A percentile compares a stretch with the other conserved stretches of the same genome.
phyloP scores from a whole-genome alignment of 35 echinoderm and acorn worm species.

The Apostichopus japonicus region DNA sequence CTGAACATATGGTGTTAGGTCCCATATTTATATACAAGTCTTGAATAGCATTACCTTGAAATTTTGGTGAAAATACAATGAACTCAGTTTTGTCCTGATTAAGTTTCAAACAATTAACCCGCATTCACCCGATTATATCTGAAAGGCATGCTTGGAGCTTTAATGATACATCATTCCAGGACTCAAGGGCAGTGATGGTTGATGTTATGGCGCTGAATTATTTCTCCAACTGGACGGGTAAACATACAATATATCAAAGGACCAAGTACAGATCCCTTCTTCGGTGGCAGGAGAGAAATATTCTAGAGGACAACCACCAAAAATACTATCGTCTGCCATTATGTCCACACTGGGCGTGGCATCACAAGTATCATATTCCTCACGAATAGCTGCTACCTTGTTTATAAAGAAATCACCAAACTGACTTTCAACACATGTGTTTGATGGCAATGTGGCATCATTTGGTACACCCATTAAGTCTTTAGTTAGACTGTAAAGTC shows the following conservation, averaged over 20 bases:
- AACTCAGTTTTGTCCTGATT: too few relatives aligned
- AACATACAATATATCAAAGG: not conserved
- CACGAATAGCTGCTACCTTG: conserved; percentile 16
- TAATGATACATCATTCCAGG: too few relatives aligned
- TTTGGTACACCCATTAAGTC: too few relatives aligned
- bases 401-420: conserved; percentile 24
- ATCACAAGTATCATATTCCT: not conserved
- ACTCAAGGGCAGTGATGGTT: not conserved
- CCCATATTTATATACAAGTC: too few relatives aligned
- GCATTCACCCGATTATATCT: too few relatives aligned
- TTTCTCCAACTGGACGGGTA: conserved; percentile 11
- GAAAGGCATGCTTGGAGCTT: too few relatives aligned
- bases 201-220: not conserved
- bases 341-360: not conserved
- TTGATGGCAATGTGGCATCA: too few relatives aligned
- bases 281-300: conserved; percentile 1
- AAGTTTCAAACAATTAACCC: too few relatives aligned
- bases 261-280: conserved; percentile 19
- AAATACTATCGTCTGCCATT: not conserved
- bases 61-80: too few relatives aligned
- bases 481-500: too few relatives aligned
- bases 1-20: too few relatives aligned
- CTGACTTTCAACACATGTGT: not conserved
- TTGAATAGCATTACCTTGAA: too few relatives aligned
- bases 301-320: not conserved